Percentiles rank a stretch among this genome's conserved stretches.
phyloP scores from a whole-genome alignment of 2,113 vertebrate genomes.

The Melanostigma gelatinosum region DNA sequence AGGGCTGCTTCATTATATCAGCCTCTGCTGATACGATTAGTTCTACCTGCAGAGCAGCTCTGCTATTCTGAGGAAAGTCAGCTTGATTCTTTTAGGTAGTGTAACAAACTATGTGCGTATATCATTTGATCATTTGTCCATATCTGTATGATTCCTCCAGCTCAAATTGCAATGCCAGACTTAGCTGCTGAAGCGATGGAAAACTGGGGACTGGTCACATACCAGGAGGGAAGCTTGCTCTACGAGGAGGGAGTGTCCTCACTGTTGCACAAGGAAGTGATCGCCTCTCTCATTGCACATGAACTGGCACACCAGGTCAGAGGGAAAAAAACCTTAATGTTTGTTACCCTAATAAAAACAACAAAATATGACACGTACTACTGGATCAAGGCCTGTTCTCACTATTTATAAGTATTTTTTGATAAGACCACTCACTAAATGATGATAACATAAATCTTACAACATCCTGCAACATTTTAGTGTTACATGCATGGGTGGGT shows the following conservation, averaged over 20 bases:
- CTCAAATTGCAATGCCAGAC: conserved; percentile 83
- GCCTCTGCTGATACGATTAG: background rate
- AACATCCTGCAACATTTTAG: background rate
- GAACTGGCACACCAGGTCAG: conserved; percentile 84
- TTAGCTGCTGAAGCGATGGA: conserved; percentile 74
- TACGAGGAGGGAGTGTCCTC: conserved; percentile 74
- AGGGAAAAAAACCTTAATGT: background rate
- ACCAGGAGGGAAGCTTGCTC: conserved; percentile 75
- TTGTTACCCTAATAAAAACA: background rate
- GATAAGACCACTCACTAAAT: background rate
- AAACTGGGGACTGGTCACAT: conserved; percentile 84
- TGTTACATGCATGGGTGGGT: too few relatives aligned
- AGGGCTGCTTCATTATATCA: background rate
- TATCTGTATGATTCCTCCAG: conserved; percentile 56
- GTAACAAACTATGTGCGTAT: background rate
- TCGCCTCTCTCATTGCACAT: conserved; percentile 73
- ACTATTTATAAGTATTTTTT: background rate
- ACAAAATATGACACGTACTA: background rate
- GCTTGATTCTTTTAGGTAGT: background rate
- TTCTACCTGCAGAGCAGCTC: background rate
- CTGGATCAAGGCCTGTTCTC: background rate
- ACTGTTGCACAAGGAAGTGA: conserved; percentile 59
- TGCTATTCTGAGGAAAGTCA: background rate
- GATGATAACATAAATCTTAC: too few relatives aligned
- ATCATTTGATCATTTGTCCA: background rate